phyloP scores from a whole-genome alignment of 2,888 invertebrate species.

The Eupithecia vulgata region DNA sequence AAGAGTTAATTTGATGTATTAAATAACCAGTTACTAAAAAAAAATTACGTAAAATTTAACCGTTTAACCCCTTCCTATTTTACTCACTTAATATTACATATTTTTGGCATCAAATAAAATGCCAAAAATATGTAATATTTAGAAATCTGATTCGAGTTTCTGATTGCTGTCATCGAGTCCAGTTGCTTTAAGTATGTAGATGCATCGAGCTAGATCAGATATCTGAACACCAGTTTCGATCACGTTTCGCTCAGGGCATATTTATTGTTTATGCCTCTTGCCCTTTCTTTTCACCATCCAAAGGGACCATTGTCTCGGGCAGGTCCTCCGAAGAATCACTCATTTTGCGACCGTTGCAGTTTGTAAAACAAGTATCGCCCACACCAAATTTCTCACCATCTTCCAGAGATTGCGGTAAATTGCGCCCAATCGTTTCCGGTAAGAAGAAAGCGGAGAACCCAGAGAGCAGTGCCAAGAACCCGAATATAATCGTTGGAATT shows the following conservation, averaged over 20 bases:
- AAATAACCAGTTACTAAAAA: too few species aligned
- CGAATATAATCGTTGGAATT: slow-evolving; percentile 91
- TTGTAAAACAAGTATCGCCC: slow-evolving; percentile 91
- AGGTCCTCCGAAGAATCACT: slow-evolving; percentile 68
- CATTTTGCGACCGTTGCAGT: slow-evolving; percentile 81
- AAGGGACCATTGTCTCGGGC: slow-evolving; percentile 77
- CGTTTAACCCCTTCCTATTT: neutral
- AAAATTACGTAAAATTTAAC: too few species aligned
- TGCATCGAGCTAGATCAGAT: neutral
- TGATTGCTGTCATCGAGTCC: neutral
- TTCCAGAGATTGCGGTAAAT: slow-evolving; percentile 91
- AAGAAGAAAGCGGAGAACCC: slow-evolving; percentile 89
- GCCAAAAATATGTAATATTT: neutral
- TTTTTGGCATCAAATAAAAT: too few species aligned
- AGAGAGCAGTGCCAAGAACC: slow-evolving; percentile 88
- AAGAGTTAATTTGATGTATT: neutral
- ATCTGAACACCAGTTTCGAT: neutral
- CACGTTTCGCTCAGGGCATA: neutral
- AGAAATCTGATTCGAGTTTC: neutral
- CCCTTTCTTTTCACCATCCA: slow-evolving; percentile 70
- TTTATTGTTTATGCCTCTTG: slow-evolving; percentile 40
- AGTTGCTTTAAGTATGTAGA: neutral
- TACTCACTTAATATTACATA: too few species aligned
- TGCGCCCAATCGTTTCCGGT: slow-evolving; percentile 92
- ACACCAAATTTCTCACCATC: slow-evolving; percentile 93